Evolutionary conservation across 2,797 vertebrate genomes (phyloP), one percentile per base, ranked within the genome.

Genomic region (Dipus sagitta): DNA sequence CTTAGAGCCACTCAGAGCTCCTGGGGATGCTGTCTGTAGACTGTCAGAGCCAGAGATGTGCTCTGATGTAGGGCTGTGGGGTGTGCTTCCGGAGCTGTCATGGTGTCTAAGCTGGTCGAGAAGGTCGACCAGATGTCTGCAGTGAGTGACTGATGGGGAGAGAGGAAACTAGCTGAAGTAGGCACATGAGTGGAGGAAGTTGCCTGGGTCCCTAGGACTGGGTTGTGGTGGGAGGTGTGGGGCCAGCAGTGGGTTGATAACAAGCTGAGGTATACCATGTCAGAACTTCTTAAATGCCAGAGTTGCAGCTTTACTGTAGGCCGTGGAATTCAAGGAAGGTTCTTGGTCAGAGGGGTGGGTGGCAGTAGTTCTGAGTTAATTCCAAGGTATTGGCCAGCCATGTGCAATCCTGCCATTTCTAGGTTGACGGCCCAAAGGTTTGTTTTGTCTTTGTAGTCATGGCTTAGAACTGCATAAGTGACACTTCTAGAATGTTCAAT

Each of bases 321-420:
- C 21, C 1, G 1, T 60, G 14, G 47, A 72, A 78, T 88, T 74
- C 76, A 80, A 0, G 76, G 54, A 26, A 91, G 60, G 34, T 67
- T 92, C 42, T 68, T 71, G 77, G 52, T 87, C 23, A 65, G 80
- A 18, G 60, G 64, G 65, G 32, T 54, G n/a, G 2, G 34, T 88
- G 71, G 70, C 3, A 24, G 21, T 71, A 62, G 38, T 72, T 85
- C 82, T 21, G 34, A 8, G 58, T 92, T 88, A 47, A 94, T 96
- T 90, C 86, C 90, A 62, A 78, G 52, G 72, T 95, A 38, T 93
- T 58, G 9, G 60, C 79, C 95, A 80, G 72, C 83, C 81, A 13
- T 74, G 80, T 91, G 47, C 32, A 54, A 38, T 84, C 90, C 0
- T 62, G 32, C 84, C 67, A 6, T 80, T 93, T 87, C 85, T 24